Evolutionary conservation across 1,140 invertebrate genomes (phyloP), one percentile per base, ranked within the genome.

Genomic region (Drosophila navojoa): DNA sequence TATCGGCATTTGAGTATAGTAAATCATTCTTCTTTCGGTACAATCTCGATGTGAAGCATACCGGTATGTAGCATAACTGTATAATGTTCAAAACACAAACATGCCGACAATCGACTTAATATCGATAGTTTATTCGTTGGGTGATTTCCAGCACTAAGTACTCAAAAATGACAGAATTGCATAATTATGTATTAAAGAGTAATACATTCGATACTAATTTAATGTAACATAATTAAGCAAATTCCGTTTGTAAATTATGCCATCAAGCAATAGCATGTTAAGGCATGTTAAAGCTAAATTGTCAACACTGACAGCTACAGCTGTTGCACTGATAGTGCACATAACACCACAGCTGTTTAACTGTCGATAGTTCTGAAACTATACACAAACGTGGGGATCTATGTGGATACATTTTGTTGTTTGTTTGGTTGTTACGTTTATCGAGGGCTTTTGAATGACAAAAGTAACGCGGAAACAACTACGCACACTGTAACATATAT

Each of bases 1-100:
- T 99, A 52, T 96, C 97, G 9, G 95, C 97, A 9, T 99, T 98
- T 92, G 98, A 99, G 94, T 97, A 97, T 91, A 96, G 97, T 69
- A 99, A 99, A 93, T 92, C 94, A 50, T 98, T 97, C 91, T 99
- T 99, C 79, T 94, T 94, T 81, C 92, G 92, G 54, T 93, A 94
- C 61, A 94, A 94, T 22, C 62, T 87, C 6, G 62, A 73, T 52
- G 50, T 87, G 0, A 42, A 86, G 35, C 62, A 87, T 15, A 50
- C 84, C 6, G 66, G 79, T 79, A 62, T 22, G 76, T 72, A 66
- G 6, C 27, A 22, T 27, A 50, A 50, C 49, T n/a, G 25, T 27
- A 50, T 5, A 25, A 27, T 16, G n/a, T n/a, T 38, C 1, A 9
- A n/a, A 29, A 29, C 6, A 47, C 5, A 5, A 4, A 1, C 9